phyloP scores from a whole-genome alignment of 2,888 invertebrate genomes.

The Stomorhina lunata region DNA sequence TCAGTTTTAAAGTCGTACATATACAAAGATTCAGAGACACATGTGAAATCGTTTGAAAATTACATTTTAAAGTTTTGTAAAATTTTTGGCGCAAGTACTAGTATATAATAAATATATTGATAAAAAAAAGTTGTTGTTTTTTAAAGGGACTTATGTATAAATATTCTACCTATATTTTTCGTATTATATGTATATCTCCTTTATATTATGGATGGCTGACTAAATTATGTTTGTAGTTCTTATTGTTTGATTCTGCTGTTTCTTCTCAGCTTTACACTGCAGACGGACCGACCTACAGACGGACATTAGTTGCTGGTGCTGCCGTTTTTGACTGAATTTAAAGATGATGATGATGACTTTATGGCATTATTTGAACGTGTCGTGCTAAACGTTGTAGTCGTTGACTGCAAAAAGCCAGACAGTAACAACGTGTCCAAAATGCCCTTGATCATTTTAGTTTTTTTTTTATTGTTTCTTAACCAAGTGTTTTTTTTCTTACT shows the following conservation, averaged over 20 bases:
- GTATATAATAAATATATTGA: background rate
- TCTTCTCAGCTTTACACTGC: background rate
- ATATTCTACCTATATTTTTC: background rate
- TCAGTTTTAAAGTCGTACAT: background rate
- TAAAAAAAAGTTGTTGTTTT: background rate
- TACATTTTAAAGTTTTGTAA: conserved; percentile 60
- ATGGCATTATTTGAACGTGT: conserved; percentile 40
- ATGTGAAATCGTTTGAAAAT: conserved; percentile 64
- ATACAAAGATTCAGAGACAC: conserved; percentile 19
- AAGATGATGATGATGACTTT: conserved; percentile 34
- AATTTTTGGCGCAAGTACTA: conserved; percentile 38
- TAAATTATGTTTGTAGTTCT: conserved; percentile 37
- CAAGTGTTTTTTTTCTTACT: conserved; percentile 66
- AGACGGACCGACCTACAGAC: background rate
- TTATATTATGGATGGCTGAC: conserved; percentile 53
- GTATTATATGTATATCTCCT: conserved; percentile 34
- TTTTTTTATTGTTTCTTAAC: too few relatives aligned
- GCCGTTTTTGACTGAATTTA: background rate
- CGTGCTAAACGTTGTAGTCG: conserved; percentile 39
- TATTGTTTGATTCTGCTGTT: conserved; percentile 18
- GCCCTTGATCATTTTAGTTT: conserved; percentile 75
- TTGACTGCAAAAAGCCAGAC: conserved; percentile 60
- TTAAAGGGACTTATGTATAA: background rate
- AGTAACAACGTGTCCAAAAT: conserved; percentile 72
- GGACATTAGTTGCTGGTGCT: background rate